Percentiles rank a stretch among this genome's conserved stretches.
phyloP scores from a whole-genome alignment of 2,797 vertebrate genomes.

The Nannoperca australis region DNA sequence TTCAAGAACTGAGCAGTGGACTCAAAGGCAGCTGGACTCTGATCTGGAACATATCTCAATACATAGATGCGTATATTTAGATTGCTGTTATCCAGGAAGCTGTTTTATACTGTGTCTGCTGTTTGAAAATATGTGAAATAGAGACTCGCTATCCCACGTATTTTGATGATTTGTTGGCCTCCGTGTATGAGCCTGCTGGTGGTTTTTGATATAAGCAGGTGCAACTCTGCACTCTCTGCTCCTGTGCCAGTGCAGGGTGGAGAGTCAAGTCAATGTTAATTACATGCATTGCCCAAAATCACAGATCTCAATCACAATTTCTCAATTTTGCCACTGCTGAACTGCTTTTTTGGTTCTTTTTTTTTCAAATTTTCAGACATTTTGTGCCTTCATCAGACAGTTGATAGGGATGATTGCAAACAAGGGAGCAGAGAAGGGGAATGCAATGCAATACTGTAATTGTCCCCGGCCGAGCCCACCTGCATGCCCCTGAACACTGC shows the following conservation, averaged over 20 bases:
- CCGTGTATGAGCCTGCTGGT: not conserved
- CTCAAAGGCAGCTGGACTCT: not conserved
- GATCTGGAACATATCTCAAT: not conserved
- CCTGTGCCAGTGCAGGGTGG: not conserved
- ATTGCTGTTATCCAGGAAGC: not conserved
- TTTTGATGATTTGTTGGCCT: not conserved
- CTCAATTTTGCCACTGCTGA: not conserved
- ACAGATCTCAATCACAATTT: no score
- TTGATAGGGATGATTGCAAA: not conserved
- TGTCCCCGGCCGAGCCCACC: not conserved
- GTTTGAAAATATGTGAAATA: not conserved
- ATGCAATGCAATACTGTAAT: conserved; percentile 3
- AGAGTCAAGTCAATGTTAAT: not conserved
- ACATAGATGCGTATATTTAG: not conserved
- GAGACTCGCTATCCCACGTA: not conserved
- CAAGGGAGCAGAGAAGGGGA: not conserved
- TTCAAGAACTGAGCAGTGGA: not conserved
- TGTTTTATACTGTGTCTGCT: not conserved
- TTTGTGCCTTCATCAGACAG: not conserved
- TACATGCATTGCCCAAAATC: not conserved
- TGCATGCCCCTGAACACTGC: not conserved
- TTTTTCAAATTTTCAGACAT: not conserved
- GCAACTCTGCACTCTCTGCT: not conserved
- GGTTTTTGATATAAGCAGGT: not conserved
- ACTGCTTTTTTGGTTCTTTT: no score